These are phyloP conservation scores for Antechinus stuartii DNA, from an alignment of 2,113 vertebrate genomes.

Conservation along the genomic window DNA sequence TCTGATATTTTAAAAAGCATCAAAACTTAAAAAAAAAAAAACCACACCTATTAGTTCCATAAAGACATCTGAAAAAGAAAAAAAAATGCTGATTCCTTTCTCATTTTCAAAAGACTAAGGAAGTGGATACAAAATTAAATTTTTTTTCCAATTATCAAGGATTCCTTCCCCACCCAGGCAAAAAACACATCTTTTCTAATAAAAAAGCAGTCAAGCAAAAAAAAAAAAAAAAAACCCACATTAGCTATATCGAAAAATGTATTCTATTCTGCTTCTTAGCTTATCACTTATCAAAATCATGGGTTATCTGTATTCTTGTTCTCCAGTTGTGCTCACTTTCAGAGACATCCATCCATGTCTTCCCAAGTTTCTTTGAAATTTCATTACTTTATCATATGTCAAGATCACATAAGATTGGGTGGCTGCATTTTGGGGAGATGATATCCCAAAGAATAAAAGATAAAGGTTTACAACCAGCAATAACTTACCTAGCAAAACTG, in stretches of 20 bases:
- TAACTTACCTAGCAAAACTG: background rate
- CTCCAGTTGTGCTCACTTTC: background rate
- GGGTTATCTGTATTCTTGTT: background rate
- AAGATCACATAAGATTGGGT: background rate
- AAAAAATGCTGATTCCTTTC: background rate
- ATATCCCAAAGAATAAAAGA: background rate
- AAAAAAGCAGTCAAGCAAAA: background rate
- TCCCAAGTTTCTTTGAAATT: background rate
- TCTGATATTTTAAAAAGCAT: background rate
- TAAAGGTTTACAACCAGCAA: background rate
- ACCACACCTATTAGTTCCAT: background rate
- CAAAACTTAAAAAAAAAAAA: background rate
- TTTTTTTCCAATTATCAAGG: background rate
- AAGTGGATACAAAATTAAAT: background rate
- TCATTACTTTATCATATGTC: background rate
- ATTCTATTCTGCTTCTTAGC: background rate
- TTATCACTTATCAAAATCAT: background rate
- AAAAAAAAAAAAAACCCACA: background rate
- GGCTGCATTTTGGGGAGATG: background rate
- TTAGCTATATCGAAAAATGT: background rate
- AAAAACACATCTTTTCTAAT: background rate
- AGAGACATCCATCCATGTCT: background rate
- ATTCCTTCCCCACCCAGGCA: background rate
- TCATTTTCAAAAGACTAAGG: background rate
- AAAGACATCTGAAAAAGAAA: background rate